These are phyloP conservation scores for Phoebastria nigripes DNA, from an alignment of 2,797 vertebrate genomes.

Conservation along the genomic window DNA sequence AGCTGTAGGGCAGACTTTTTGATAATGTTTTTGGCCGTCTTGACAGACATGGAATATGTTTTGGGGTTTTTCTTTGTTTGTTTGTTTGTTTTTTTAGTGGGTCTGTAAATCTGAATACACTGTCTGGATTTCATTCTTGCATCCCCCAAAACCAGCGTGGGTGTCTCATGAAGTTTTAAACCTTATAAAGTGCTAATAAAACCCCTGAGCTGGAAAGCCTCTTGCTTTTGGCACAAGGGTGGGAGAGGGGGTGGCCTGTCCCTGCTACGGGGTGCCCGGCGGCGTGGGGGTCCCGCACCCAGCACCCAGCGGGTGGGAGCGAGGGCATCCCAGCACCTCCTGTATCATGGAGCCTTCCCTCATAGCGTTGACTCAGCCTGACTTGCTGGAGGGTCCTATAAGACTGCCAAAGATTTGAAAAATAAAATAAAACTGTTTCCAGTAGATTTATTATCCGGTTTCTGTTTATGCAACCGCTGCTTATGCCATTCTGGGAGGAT, in stretches of 20 bases:
- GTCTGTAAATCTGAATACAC: neutral
- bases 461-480: neutral
- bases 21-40: neutral
- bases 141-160: neutral
- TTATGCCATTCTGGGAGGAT: neutral
- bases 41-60: too few species aligned
- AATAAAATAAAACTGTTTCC: neutral
- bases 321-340: neutral
- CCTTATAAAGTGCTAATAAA: neutral
- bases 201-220: neutral
- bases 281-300: rapidly evolving
- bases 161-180: neutral
- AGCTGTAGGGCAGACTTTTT: neutral
- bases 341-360: neutral
- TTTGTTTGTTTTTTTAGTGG: neutral
- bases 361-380: rapidly evolving
- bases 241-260: neutral
- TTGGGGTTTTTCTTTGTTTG: too few species aligned
- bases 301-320: neutral
- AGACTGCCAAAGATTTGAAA: neutral
- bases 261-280: neutral
- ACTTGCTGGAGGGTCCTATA: neutral
- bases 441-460: neutral
- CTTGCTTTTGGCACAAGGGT: neutral
- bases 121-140: neutral